Base-by-base conservation (phyloP, 2,113 vertebrate species). In the Trogon surrucura region DNA sequence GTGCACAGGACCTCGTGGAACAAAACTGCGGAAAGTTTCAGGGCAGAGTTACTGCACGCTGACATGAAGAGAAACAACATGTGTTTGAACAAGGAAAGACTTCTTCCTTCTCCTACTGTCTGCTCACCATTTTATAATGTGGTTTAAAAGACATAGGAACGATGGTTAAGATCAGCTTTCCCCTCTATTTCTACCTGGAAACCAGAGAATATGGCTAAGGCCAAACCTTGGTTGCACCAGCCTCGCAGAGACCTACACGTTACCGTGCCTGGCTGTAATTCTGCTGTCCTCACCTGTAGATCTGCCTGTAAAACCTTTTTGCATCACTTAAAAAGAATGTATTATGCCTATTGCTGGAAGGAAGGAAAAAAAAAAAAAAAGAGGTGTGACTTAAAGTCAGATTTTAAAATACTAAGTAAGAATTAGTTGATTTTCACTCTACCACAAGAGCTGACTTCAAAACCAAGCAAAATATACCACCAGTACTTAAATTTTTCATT, bases 31-130 rank as follows among this genome's bases (percentile, higher is more conserved):
- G 36, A 80, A 9, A 53, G 71, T 95, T 74, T 23, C 27, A 91
- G 50, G 30, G 25, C 8, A 80, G 26, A 13, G 13, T 62, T 65
- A 57, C 8, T 22, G 15, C 11, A 61, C 11, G 19, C 23, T 6
- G 2, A 60, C 20, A 56, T 6, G 3, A 69, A 73, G 15, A 80
- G 6, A 89, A 73, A 34, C 12, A 69, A 44, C 13, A 22, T 1
- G 2, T 2, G 1, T 4, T 26, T 2, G 0, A 30, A 70, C 54
- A 89, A 73, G 32, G 1, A 1, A 64, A 36, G 17, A 15, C 53
- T 73, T 87, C 47, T 66, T 82, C 53, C 50, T 85, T 51, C 45
- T 38, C 5, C 32, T 50, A 26, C 20, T 88, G 41, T 7, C 21
- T 21, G 48, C 26, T 54, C 14, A 1, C 8, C 30, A 22, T 38